phyloP scores from a whole-genome alignment of 1,140 invertebrate species.

The Drosophila pandora region DNA sequence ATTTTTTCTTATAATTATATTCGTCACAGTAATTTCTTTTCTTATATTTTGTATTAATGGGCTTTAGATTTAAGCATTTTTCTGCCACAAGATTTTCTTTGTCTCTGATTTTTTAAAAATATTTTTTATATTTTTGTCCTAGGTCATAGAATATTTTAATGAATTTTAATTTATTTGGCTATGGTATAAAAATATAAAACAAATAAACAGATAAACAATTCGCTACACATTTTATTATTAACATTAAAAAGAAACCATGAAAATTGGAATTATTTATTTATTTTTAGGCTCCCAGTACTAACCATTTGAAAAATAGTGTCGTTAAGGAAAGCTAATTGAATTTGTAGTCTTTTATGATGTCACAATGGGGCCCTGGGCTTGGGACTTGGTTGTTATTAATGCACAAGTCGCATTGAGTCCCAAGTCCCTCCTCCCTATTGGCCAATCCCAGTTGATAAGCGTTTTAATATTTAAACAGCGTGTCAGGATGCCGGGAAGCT shows the following conservation, averaged over 20 bases:
- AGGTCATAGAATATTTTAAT: too few relatives aligned
- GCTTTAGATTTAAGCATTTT: too few relatives aligned
- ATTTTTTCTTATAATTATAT: constrained; percentile 21
- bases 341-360: background rate
- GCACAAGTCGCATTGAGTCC: constrained; percentile 27
- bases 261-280: too few relatives aligned
- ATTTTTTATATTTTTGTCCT: background rate
- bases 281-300: too few relatives aligned
- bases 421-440: background rate
- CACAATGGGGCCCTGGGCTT: background rate
- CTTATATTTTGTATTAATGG: constrained; percentile 12
- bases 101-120: constrained; percentile 3
- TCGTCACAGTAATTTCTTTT: constrained; percentile 20
- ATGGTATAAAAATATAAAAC: too few relatives aligned
- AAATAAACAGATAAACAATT: too few relatives aligned
- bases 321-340: background rate
- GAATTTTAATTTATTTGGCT: too few relatives aligned
- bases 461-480: constrained; percentile 54
- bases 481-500: constrained; percentile 35
- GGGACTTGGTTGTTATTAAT: constrained; percentile 40
- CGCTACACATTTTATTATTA: too few relatives aligned
- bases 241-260: too few relatives aligned
- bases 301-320: too few relatives aligned
- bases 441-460: constrained; percentile 55
- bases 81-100: constrained; percentile 18